A percentile compares a stretch with the other conserved stretches of the same genome.
Conservation (phyloP, 2,113 vertebrate species). For the Pampusana beccarii region DNA sequence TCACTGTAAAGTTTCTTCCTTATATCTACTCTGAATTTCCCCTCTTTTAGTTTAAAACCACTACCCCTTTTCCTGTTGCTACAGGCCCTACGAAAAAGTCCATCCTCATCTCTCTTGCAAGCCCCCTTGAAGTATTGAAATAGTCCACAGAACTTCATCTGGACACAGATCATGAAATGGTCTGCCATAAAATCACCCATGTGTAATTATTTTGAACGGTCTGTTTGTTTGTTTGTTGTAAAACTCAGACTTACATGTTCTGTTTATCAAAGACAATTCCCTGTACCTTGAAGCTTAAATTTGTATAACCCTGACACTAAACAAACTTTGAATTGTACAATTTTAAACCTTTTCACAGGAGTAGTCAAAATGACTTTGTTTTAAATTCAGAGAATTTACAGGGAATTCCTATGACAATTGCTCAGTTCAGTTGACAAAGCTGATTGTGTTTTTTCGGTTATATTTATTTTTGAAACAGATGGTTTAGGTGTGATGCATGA, state of each 20-base stretch:
- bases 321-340: neutral
- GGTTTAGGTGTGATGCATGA: neutral
- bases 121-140: neutral
- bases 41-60: neutral
- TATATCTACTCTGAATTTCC: neutral
- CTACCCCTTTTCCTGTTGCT: neutral
- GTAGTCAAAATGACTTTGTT: neutral
- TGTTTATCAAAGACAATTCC: neutral
- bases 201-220: neutral
- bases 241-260: neutral
- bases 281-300: neutral
- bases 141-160: neutral
- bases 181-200: neutral
- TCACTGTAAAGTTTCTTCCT: fast-evolving
- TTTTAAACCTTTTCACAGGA: neutral
- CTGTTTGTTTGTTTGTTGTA: neutral
- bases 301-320: neutral
- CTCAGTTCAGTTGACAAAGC: neutral
- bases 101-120: neutral
- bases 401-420: neutral
- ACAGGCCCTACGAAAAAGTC: neutral
- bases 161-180: neutral
- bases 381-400: constrained; percentile 1
- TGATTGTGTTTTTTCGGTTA: neutral
- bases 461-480: neutral